Conservation (phyloP, 2,888 invertebrate genomes). For the Panzeria rudis region DNA sequence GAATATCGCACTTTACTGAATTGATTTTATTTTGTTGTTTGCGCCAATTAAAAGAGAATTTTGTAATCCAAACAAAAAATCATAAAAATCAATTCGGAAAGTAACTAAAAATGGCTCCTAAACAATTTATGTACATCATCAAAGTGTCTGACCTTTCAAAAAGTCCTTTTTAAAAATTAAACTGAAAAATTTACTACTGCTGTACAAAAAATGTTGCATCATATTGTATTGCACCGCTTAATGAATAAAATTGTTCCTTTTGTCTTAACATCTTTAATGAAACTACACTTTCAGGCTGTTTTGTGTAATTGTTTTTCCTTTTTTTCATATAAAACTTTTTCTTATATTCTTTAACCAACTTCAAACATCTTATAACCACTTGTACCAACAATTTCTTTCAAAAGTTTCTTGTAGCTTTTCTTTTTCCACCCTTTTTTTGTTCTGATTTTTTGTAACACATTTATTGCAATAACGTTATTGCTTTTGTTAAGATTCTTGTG, state of each 20-base stretch:
- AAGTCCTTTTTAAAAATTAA: no score
- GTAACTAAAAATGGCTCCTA: no score
- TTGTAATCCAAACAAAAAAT: no score
- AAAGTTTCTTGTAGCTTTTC: neutral
- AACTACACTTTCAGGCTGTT: neutral
- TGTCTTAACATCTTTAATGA: neutral
- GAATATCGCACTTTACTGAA: no score
- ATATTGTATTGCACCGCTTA: neutral
- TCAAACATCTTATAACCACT: neutral
- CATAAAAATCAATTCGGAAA: no score
- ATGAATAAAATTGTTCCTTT: neutral
- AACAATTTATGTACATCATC: no score
- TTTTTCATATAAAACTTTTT: neutral
- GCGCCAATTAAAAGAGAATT: no score
- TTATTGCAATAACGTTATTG: slow-evolving; percentile 3
- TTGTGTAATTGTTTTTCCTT: neutral
- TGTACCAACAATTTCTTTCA: neutral
- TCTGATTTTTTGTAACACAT: slow-evolving; percentile 5
- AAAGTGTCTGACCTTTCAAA: no score
- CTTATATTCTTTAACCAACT: neutral
- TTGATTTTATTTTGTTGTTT: no score
- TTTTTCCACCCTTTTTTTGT: neutral
- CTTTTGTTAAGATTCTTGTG: neutral
- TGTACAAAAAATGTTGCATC: neutral
- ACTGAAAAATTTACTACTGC: no score